phyloP scores from a whole-genome alignment of 2,797 vertebrate genomes.

The Molossus alvarezi region DNA sequence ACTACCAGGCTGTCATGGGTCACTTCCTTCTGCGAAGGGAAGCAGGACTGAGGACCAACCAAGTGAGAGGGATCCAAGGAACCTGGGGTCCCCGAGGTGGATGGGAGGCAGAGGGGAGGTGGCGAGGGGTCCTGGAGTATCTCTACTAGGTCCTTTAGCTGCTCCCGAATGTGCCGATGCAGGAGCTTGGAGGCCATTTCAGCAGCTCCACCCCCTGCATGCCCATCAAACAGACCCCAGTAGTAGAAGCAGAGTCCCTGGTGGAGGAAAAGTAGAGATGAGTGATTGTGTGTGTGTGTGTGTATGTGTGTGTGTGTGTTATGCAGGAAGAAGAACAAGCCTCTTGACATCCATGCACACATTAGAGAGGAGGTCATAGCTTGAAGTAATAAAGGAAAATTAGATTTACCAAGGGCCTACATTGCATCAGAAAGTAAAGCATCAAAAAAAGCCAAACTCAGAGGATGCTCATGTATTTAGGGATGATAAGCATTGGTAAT shows the following conservation, averaged over 20 bases:
- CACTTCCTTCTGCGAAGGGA: constrained; percentile 97
- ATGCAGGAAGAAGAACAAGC: neutral
- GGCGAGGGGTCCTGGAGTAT: constrained; percentile 94
- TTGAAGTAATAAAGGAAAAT: constrained; percentile 2
- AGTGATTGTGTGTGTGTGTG: neutral
- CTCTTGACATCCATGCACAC: neutral
- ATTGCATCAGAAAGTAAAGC: constrained; percentile 20
- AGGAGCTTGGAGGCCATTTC: constrained; percentile 96
- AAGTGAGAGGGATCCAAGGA: constrained; percentile 87
- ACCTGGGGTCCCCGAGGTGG: constrained; percentile 87
- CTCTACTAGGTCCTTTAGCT: constrained; percentile 95
- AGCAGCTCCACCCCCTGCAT: constrained; percentile 96
- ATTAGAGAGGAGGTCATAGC: neutral
- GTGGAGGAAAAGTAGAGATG: constrained; percentile 71
- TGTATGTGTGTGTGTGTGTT: neutral
- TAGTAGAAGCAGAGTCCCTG: constrained; percentile 95
- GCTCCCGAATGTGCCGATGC: constrained; percentile 95
- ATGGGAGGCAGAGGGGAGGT: constrained; percentile 95
- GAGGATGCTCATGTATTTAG: neutral
- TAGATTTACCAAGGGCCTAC: neutral
- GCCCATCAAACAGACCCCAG: constrained; percentile 98
- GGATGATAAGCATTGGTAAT: neutral
- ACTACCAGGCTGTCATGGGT: constrained; percentile 96
- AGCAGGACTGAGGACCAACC: constrained; percentile 89
- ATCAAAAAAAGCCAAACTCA: constrained; percentile 22